phyloP scores from a whole-genome alignment of 2,888 invertebrate genomes.

The Argyresthia goedartella region DNA sequence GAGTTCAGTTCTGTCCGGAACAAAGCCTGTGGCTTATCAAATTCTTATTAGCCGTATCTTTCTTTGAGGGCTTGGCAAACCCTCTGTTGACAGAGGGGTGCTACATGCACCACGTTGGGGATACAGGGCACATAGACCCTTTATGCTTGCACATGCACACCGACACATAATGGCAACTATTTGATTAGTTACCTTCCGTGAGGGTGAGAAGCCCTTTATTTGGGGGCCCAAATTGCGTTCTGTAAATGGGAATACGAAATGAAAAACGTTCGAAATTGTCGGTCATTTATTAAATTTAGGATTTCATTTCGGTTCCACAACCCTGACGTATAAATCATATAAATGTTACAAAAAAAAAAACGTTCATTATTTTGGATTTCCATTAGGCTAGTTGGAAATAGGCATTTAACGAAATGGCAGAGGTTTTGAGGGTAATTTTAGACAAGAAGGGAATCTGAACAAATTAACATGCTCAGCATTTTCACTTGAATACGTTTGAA shows the following conservation, averaged over 20 bases:
- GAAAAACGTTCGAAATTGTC: conserved; percentile 25
- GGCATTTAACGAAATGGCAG: too few species aligned
- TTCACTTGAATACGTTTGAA: background rate
- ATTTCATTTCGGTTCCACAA: conserved; percentile 20
- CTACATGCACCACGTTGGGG: conserved; percentile 22
- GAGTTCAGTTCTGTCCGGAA: too few species aligned
- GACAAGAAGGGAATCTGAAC: background rate
- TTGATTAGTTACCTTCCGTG: conserved; percentile 47
- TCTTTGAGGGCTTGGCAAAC: conserved; percentile 19
- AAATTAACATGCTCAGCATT: conserved; percentile 12
- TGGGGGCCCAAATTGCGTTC: conserved; percentile 37
- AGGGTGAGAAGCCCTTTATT: conserved; percentile 24
- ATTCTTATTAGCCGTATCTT: conserved; percentile 55
- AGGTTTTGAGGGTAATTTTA: too few species aligned
- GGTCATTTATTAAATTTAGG: conserved; percentile 20
- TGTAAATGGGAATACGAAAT: conserved; percentile 29
- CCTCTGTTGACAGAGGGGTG: conserved; percentile 33
- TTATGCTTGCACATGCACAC: conserved; percentile 38
- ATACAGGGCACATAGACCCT: background rate
- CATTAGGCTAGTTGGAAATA: too few species aligned
- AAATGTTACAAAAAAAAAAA: background rate
- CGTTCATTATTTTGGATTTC: background rate
- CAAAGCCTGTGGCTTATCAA: conserved; percentile 42
- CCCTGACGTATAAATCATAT: background rate
- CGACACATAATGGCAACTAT: conserved; percentile 49